These are phyloP conservation scores for Luperina nickerlii DNA, from an alignment of 2,888 invertebrate genomes.

Conservation along the genomic window DNA sequence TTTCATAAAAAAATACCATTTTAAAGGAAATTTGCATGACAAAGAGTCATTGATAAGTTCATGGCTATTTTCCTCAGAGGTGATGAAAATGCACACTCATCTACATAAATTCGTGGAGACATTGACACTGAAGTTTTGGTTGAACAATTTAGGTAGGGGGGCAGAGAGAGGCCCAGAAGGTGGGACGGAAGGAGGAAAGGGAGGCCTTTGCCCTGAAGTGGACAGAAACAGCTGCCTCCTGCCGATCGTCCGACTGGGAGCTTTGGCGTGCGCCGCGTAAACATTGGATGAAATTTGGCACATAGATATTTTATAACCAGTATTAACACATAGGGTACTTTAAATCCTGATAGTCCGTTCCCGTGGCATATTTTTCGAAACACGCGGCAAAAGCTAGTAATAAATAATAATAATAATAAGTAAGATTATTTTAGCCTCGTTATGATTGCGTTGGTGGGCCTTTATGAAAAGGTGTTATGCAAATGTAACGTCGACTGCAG, in stretches of 20 bases:
- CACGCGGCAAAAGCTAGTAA: neutral
- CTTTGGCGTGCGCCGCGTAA: neutral
- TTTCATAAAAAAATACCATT: slow-evolving; percentile 8
- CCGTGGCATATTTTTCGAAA: neutral
- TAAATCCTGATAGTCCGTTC: neutral
- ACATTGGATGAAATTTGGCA: neutral
- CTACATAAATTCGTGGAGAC: slow-evolving; percentile 17
- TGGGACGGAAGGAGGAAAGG: neutral
- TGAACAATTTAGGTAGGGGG: slow-evolving; percentile 11
- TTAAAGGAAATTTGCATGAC: slow-evolving; percentile 28
- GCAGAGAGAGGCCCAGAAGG: too few relatives aligned
- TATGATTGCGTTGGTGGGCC: slow-evolving; percentile 17
- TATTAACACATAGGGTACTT: too few relatives aligned
- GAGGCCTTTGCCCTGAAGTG: too few relatives aligned
- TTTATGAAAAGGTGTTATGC: slow-evolving; percentile 58
- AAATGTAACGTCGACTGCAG: slow-evolving; percentile 39
- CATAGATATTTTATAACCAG: neutral
- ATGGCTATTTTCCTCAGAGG: slow-evolving; percentile 35
- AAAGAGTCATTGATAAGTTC: slow-evolving; percentile 36
- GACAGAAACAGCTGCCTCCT: neutral
- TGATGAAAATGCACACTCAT: slow-evolving; percentile 24
- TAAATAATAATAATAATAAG: neutral
- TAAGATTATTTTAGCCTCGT: slow-evolving; percentile 19
- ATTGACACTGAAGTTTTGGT: slow-evolving; percentile 30
- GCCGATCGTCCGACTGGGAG: neutral